phyloP scores from a whole-genome alignment of 2,113 vertebrate genomes.

The Rhinoderma darwinii region DNA sequence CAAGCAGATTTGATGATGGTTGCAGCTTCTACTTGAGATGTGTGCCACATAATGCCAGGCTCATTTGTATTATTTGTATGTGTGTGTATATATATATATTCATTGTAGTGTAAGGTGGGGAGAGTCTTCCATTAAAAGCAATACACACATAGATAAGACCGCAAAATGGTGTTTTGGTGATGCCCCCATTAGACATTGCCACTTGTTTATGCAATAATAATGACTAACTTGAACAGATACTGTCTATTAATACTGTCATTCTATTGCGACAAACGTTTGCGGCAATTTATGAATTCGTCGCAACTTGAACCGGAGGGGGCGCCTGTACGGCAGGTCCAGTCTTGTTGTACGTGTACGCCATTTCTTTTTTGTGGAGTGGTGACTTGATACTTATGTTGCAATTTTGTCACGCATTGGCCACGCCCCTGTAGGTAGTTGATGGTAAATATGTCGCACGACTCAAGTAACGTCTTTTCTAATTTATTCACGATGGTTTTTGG shows the following conservation, averaged over 20 bases:
- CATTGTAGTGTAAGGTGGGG: too few species aligned
- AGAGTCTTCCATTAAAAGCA: too few species aligned
- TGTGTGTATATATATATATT: too few species aligned
- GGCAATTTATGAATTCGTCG: background rate
- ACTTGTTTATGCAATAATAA: background rate
- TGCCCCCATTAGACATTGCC: background rate
- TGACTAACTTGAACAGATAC: background rate
- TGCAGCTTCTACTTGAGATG: background rate
- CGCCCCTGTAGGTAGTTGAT: background rate
- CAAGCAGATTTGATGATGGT: conserved; percentile 27
- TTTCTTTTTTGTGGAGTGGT: background rate
- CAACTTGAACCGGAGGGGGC: background rate
- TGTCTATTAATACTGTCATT: background rate
- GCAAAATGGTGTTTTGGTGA: background rate
- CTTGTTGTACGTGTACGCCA: background rate
- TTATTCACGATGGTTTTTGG: background rate
- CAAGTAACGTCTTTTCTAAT: background rate
- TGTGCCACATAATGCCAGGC: background rate
- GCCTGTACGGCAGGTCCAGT: background rate
- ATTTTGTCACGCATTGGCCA: background rate
- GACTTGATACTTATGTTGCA: background rate
- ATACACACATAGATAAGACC: too few species aligned
- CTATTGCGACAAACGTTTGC: background rate
- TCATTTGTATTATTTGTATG: too few species aligned
- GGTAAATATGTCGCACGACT: background rate